phyloP scores from a whole-genome alignment of 2,113 vertebrate genomes.

The Camelus bactrianus region DNA sequence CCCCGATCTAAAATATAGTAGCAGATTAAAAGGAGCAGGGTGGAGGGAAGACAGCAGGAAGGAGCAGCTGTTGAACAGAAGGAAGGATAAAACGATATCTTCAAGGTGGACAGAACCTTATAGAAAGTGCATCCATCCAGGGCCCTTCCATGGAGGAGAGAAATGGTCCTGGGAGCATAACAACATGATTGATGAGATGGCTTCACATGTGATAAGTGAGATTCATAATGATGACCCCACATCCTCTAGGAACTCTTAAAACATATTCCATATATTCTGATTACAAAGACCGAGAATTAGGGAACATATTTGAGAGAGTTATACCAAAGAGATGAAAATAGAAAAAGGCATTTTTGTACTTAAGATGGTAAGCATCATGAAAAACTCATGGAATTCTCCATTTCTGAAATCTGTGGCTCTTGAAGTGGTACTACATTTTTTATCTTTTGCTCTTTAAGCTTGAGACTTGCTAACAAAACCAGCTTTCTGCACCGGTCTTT shows the following conservation, averaged over 20 bases:
- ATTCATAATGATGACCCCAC: neutral
- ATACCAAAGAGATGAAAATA: neutral
- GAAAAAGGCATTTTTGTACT: neutral
- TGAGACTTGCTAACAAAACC: neutral
- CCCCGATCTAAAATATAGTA: neutral
- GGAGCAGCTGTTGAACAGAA: neutral
- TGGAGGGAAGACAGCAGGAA: neutral
- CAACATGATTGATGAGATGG: neutral
- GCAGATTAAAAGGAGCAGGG: neutral
- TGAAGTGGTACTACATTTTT: neutral
- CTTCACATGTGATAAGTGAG: neutral
- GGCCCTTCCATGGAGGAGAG: neutral
- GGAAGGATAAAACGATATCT: neutral
- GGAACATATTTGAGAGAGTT: neutral
- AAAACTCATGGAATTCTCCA: neutral
- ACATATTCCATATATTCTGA: neutral
- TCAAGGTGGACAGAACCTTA: neutral
- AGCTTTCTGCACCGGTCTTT: neutral
- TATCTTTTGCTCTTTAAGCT: neutral
- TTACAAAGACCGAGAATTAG: neutral
- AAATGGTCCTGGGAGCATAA: neutral
- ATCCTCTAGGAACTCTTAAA: neutral
- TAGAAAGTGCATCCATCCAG: neutral
- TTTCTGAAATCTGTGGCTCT: neutral
- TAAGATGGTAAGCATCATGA: neutral